Evolutionary conservation across 2,113 vertebrate species (phyloP).

Genomic region (Psettodes erumei): DNA sequence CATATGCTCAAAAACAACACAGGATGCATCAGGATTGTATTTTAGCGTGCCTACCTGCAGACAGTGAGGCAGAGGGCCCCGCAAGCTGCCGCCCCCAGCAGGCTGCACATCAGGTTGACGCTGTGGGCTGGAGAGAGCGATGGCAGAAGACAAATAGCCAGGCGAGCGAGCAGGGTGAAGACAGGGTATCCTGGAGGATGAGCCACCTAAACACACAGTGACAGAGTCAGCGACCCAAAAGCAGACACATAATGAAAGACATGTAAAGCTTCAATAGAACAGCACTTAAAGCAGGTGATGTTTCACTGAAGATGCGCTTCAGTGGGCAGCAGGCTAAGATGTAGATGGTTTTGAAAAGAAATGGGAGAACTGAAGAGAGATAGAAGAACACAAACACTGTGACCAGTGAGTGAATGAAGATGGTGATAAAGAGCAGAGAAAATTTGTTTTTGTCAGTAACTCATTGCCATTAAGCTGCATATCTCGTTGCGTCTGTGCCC

Average conservation of each 20-base stretch:
- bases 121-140: slow-evolving; percentile 87
- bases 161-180: slow-evolving; percentile 90
- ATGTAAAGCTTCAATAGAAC: background rate
- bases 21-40: background rate
- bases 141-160: slow-evolving; percentile 83
- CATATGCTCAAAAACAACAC: background rate
- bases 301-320: background rate
- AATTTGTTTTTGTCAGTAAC: background rate
- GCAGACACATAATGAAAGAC: background rate
- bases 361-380: background rate
- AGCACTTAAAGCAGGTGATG: background rate
- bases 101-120: slow-evolving; percentile 88
- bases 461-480: background rate
- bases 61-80: slow-evolving; percentile 90
- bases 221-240: background rate
- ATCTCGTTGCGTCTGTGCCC: slow-evolving; percentile 7
- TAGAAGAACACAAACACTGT: background rate
- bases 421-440: background rate
- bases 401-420: background rate
- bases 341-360: background rate
- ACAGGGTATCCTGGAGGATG: slow-evolving; percentile 97
- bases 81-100: slow-evolving; percentile 89
- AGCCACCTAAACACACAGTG: slow-evolving; percentile 86
- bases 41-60: slow-evolving; percentile 87
- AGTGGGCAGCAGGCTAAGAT: no score